Conservation (phyloP, 1,140 invertebrate species). For the Helicorthomorpha holstii region DNA sequence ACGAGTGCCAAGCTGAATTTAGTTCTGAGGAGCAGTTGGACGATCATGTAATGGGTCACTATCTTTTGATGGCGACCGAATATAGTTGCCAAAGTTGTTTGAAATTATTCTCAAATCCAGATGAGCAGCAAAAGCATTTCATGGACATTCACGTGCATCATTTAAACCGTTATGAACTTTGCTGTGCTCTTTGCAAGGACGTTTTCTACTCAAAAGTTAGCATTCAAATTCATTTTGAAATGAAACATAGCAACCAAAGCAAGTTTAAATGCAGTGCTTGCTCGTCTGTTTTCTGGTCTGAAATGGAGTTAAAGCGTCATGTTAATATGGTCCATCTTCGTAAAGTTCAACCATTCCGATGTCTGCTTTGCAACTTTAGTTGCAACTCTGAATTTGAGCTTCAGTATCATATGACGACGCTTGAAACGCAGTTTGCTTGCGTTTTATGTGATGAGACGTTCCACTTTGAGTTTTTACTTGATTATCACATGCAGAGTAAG, state of each 20-base stretch:
- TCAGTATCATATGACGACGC: constrained; percentile 53
- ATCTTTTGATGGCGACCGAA: constrained; percentile 53
- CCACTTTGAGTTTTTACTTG: constrained; percentile 69
- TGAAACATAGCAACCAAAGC: constrained; percentile 68
- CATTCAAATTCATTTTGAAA: constrained; percentile 66
- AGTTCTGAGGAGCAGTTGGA: constrained; percentile 54
- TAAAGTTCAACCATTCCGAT: constrained; percentile 33
- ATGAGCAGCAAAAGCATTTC: constrained; percentile 47
- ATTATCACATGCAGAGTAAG: constrained; percentile 59
- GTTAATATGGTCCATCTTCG: constrained; percentile 28
- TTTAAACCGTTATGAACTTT: constrained; percentile 60
- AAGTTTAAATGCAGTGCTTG: constrained; percentile 65
- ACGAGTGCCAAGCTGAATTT: constrained; percentile 24
- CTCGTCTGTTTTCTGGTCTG: constrained; percentile 45
- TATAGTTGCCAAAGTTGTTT: constrained; percentile 69
- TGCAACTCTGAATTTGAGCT: constrained; percentile 52
- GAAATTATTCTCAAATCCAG: constrained; percentile 60
- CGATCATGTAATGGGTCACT: constrained; percentile 55
- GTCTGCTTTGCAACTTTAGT: constrained; percentile 53
- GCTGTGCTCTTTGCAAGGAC: constrained; percentile 75
- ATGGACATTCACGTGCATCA: constrained; percentile 72
- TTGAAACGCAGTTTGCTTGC: constrained; percentile 58
- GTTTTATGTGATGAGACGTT: constrained; percentile 62
- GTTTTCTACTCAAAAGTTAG: constrained; percentile 61
- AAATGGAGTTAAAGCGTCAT: constrained; percentile 49